These are phyloP conservation scores for Apoda limacodes DNA, from an alignment of 2,888 invertebrate genomes.

Conservation along the genomic window DNA sequence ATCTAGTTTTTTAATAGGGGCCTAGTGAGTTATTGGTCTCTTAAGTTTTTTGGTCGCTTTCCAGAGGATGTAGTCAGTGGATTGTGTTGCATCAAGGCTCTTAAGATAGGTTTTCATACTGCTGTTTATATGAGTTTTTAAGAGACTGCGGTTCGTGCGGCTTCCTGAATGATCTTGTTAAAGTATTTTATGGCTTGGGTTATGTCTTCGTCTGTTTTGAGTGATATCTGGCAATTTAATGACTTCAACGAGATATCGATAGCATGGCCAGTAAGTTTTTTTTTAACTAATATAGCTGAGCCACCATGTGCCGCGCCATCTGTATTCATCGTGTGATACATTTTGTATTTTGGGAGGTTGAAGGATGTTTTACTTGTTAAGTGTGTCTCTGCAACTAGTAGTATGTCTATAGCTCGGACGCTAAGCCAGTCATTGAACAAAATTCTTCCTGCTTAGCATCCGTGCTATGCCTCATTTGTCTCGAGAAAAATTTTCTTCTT, in stretches of 20 bases:
- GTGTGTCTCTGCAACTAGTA: conserved; percentile 6
- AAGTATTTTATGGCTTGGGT: no score
- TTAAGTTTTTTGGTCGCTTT: conserved; percentile 17
- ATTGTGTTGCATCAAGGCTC: conserved; percentile 10
- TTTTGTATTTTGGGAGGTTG: conserved; percentile 3
- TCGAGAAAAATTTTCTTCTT: conserved; percentile 8
- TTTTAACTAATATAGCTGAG: not conserved
- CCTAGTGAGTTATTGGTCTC: conserved; percentile 4
- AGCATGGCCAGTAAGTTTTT: no score
- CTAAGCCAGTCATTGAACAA: no score
- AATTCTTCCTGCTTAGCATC: no score
- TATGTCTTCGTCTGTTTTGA: no score
- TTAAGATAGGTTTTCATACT: conserved; percentile 5
- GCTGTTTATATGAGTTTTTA: no score
- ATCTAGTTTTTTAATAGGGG: conserved; percentile 10
- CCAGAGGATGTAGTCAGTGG: conserved; percentile 18
- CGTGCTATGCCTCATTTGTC: conserved; percentile 5
- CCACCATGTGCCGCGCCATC: conserved; percentile 1
- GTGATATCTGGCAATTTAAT: no score
- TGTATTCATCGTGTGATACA: conserved; percentile 5
- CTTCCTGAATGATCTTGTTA: no score
- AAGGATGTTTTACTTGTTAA: conserved; percentile 5
- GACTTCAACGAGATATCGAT: no score
- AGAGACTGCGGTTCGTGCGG: no score
- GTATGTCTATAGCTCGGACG: no score